A percentile compares a stretch with the other conserved stretches of the same genome.
Conservation (phyloP, 2,113 vertebrate genomes). For the Amazona guildingii region DNA sequence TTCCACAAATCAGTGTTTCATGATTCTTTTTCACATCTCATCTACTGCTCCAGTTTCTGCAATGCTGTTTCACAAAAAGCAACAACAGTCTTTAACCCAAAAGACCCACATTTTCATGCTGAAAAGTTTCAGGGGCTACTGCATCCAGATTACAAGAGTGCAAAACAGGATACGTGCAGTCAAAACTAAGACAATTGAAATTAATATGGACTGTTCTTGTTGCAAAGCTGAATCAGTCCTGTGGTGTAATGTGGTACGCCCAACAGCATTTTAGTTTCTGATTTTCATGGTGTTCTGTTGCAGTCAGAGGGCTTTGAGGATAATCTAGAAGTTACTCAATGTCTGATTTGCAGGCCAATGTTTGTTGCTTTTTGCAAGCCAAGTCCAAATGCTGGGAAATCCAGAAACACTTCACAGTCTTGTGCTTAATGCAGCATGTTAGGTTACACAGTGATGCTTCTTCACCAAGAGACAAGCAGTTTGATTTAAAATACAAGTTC, state of each 20-base stretch:
- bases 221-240: neutral
- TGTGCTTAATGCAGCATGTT: neutral
- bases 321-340: neutral
- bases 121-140: neutral
- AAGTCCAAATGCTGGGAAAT: neutral
- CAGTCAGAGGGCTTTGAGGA: neutral
- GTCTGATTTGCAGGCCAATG: neutral
- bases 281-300: neutral
- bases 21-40: neutral
- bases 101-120: neutral
- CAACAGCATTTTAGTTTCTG: neutral
- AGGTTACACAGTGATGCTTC: neutral
- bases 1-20: neutral
- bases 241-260: neutral
- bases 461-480: neutral
- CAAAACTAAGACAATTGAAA: neutral
- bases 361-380: neutral
- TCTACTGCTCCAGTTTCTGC: neutral
- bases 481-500: slow-evolving; percentile 20
- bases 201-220: neutral
- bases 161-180: neutral
- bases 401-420: neutral
- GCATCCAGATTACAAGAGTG: neutral
- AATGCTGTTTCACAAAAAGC: neutral
- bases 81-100: neutral